Evolutionary conservation across 2,888 invertebrate genomes (phyloP).

Genomic region (Lissonota sp.): DNA sequence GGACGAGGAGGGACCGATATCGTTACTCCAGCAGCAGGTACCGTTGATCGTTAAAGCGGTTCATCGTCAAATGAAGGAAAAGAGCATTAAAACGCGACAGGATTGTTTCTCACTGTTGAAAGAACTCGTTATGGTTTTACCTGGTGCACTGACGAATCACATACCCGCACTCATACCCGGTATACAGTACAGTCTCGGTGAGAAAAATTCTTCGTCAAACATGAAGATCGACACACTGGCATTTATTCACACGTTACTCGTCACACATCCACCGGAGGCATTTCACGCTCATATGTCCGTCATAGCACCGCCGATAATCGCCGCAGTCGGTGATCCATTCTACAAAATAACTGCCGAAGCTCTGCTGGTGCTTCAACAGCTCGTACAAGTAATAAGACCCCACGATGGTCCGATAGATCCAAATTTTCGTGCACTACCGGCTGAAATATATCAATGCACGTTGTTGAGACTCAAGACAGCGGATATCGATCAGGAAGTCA

Average conservation of each 20-base stretch:
- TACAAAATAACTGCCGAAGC: conserved; percentile 99
- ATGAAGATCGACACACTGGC: conserved; percentile 99
- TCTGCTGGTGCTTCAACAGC: conserved; percentile 94
- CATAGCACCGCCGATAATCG: conserved; percentile 93
- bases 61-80: conserved; percentile 93
- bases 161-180: conserved; percentile 94
- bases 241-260: conserved; percentile 94
- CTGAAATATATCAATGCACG: conserved; percentile 93
- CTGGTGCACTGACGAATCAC: conserved; percentile 94
- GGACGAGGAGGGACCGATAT: conserved; percentile 89
- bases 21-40: conserved; percentile 86
- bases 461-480: conserved; percentile 94
- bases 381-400: conserved; percentile 97
- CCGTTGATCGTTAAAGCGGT: conserved; percentile 94
- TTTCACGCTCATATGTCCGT: conserved; percentile 93
- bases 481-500: conserved; percentile 99
- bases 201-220: conserved; percentile 97
- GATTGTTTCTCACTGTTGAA: conserved; percentile 96
- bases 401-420: conserved; percentile 86
- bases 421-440: conserved; percentile 92
- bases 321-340: conserved; percentile 97
- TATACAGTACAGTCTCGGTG: conserved; percentile 94
- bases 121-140: conserved; percentile 94
- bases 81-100: conserved; percentile 95
- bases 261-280: conserved; percentile 91